These are phyloP conservation scores for Drosophila mercatorum DNA, from an alignment of 2,888 invertebrate species.

Conservation along the genomic window DNA sequence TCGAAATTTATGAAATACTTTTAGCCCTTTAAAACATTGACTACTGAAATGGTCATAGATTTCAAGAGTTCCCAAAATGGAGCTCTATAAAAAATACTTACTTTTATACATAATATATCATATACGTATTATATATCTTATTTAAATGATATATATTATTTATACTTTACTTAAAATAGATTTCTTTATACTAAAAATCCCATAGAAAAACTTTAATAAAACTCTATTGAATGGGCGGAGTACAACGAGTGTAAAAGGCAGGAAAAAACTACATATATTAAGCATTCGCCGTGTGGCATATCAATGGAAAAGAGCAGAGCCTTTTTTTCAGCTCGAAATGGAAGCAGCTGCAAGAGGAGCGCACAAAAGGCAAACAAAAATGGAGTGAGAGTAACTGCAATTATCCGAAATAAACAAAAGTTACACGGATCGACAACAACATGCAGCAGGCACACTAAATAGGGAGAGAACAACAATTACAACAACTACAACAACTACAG, in stretches of 20 bases:
- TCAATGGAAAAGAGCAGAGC: conserved; percentile 47
- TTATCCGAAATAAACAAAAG: conserved; percentile 81
- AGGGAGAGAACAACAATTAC: conserved; percentile 3
- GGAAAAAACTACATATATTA: conserved; percentile 43
- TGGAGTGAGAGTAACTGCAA: conserved; percentile 74
- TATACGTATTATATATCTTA: background rate
- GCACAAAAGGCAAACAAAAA: conserved; percentile 57
- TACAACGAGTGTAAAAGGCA: conserved; percentile 3
- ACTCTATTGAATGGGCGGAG: background rate
- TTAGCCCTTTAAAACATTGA: background rate
- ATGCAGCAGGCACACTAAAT: conserved; percentile 23
- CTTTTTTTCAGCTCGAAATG: conserved; percentile 39
- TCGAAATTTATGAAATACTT: background rate
- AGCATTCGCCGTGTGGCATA: conserved; percentile 62
- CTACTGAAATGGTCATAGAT: background rate
- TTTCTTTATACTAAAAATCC: background rate
- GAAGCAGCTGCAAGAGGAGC: conserved; percentile 71
- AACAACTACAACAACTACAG: conserved; percentile 4
- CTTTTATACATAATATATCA: background rate
- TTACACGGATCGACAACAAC: conserved; percentile 65
- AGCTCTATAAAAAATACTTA: background rate
- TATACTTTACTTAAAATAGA: background rate
- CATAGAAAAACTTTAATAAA: background rate
- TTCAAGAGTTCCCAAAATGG: background rate
- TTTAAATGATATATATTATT: background rate